Percentiles rank a stretch among this genome's conserved stretches.
Evolutionary conservation across 2,888 invertebrate species (phyloP).

Genomic region (Congeria kusceri): DNA sequence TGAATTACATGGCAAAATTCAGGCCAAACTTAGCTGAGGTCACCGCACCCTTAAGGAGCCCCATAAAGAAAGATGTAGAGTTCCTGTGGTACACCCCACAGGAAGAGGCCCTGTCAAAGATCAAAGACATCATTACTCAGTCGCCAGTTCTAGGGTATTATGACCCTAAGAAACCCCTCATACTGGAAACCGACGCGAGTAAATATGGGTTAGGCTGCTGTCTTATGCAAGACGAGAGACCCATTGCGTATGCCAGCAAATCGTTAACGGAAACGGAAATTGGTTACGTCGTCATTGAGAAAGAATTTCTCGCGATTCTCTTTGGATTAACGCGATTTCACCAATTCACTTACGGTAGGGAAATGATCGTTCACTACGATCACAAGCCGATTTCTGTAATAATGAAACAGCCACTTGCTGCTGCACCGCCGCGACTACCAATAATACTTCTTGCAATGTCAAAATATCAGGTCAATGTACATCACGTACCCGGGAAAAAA

Average conservation of each 20-base stretch:
- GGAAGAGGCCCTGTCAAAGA: constrained; percentile 7
- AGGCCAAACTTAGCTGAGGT: constrained; percentile 16
- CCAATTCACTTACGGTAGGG: constrained; percentile 59
- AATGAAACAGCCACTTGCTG: constrained; percentile 35
- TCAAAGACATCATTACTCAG: constrained; percentile 6
- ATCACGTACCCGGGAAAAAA: constrained; percentile 33
- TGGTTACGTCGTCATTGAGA: constrained; percentile 66
- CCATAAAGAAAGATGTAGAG: constrained; percentile 19
- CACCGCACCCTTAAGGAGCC: constrained; percentile 10
- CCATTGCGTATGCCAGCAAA: constrained; percentile 18
- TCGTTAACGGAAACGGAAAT: constrained; percentile 15
- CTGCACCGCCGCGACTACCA: constrained; percentile 29
- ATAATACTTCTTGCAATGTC: constrained; percentile 42
- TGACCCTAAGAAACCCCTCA: constrained; percentile 5
- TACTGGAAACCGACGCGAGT: not conserved
- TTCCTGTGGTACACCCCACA: constrained; percentile 12
- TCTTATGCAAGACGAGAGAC: constrained; percentile 21
- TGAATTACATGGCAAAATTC: constrained; percentile 26
- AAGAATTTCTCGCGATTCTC: constrained; percentile 59
- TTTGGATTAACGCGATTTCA: constrained; percentile 60
- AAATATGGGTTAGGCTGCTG: constrained; percentile 10
- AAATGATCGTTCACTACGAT: constrained; percentile 60
- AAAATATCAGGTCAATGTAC: constrained; percentile 24
- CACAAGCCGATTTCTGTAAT: constrained; percentile 44
- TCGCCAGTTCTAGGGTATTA: not conserved